These are phyloP conservation scores for Spheniscus mendiculus DNA, from an alignment of 2,113 vertebrate genomes.

Conservation along the genomic window DNA sequence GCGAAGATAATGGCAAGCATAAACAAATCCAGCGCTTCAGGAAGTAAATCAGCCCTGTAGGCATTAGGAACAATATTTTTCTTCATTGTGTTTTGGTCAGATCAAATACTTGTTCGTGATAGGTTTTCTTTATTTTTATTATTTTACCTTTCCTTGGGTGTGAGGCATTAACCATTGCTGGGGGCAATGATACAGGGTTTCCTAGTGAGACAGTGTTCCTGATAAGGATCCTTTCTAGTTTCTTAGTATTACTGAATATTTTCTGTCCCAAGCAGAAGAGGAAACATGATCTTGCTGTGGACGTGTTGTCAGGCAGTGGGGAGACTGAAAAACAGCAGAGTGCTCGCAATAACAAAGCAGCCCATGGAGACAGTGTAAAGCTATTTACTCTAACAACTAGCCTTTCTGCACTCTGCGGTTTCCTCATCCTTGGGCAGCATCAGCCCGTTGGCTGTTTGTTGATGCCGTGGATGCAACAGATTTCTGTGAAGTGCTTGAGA, in stretches of 20 bases:
- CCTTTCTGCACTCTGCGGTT: background rate
- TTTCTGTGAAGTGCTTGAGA: background rate
- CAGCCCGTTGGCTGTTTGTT: background rate
- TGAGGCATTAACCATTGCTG: background rate
- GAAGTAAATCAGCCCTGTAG: background rate
- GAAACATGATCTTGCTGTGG: background rate
- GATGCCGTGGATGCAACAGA: background rate
- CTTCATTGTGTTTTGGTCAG: background rate
- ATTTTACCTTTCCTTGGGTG: background rate
- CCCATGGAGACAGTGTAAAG: background rate
- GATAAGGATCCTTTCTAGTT: background rate
- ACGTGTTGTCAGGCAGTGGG: background rate
- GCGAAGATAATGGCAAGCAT: background rate
- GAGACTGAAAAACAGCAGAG: background rate
- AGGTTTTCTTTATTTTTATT: background rate
- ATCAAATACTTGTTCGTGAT: background rate
- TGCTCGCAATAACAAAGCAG: background rate
- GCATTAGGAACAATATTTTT: background rate
- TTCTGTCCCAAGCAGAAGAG: background rate
- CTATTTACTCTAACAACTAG: background rate
- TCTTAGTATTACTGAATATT: background rate
- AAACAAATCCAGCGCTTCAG: background rate
- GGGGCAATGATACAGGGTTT: background rate
- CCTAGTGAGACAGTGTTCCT: background rate
- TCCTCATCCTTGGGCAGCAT: background rate